These are phyloP conservation scores for Vombatus ursinus DNA, from an alignment of 2,113 vertebrate species.

Conservation along the genomic window DNA sequence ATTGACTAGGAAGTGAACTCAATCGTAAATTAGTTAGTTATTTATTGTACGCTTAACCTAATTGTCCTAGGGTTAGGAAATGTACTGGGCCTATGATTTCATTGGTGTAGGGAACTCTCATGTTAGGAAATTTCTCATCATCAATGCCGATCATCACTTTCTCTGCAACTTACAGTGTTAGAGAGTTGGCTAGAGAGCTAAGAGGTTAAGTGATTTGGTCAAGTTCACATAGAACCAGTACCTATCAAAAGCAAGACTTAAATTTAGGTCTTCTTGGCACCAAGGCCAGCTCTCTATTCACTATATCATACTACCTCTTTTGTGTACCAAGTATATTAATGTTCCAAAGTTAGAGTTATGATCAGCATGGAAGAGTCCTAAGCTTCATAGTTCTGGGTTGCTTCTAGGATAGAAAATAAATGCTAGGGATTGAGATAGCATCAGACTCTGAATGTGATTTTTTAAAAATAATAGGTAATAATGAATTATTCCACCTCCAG, in stretches of 20 bases:
- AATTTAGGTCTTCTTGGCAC: not conserved
- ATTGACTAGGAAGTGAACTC: not conserved
- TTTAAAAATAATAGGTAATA: not conserved
- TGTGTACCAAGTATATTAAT: not conserved
- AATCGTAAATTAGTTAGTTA: not conserved
- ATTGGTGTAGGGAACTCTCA: not conserved
- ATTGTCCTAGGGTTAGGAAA: not conserved
- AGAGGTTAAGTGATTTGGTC: not conserved
- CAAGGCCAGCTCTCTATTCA: not conserved
- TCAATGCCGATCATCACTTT: not conserved
- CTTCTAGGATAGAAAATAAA: not conserved
- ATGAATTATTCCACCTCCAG: constrained; percentile 5
- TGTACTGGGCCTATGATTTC: not conserved
- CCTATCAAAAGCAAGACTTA: not conserved
- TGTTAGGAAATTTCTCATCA: not conserved
- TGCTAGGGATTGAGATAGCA: not conserved
- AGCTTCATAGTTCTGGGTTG: not conserved
- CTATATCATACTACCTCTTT: not conserved
- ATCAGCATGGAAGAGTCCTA: not conserved
- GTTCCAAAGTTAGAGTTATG: not conserved
- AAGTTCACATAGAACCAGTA: not conserved
- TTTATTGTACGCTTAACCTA: not conserved
- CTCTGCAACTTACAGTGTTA: not conserved
- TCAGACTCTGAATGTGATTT: constrained; percentile 26
- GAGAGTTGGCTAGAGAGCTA: not conserved